Evolutionary conservation across 2,888 invertebrate genomes (phyloP), one percentile per base, ranked within the genome.

Genomic region (Troilus luridus): DNA sequence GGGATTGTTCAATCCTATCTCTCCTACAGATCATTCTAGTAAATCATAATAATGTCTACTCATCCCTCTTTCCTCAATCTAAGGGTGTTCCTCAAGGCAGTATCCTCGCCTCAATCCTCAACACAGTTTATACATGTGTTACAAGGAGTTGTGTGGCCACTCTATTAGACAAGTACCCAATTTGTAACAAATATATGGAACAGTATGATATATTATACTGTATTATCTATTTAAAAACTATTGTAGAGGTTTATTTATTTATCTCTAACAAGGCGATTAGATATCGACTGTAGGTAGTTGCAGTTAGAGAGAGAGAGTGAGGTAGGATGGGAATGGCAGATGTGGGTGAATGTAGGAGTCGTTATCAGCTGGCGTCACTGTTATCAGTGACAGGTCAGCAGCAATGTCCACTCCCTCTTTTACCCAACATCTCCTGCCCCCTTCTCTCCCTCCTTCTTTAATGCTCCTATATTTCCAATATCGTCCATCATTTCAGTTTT

Each of bases 321-420:
- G 19, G 67, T 9, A 67, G 56, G 85, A 54, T 81, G 81, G 81
- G 9, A 54, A 81, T 21, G 81, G 81, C 81, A 54, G 81, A 81
- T 81, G 81, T 81, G 21, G 81, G 81, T 81, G 81, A 56, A 85
- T 85, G 85, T 54, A 56, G 85, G 85, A n/a, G 21, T 56, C 56
- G 56, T 85, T 85, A 85, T 85, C 85, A 85, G 85, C 14, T 9
- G 56, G 9, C n/a, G 56, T 85, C 85, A 85, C 85, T 56, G 85
- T 85, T 85, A 85, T 85, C 85, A 85, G 85, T 56, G 85, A 85
- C 85, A 77, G 77, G 14, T 17, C 19, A 41, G 7, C 77, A 56
- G 85, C 56, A 11, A 21, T 85, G 56, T n/a, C 21, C 56, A n/a
- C 56, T 21, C 56, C n/a, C 54, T 27, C 85, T 81, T 81, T 81